phyloP scores from a whole-genome alignment of 2,113 vertebrate species.

The Rhynchomys soricoides region DNA sequence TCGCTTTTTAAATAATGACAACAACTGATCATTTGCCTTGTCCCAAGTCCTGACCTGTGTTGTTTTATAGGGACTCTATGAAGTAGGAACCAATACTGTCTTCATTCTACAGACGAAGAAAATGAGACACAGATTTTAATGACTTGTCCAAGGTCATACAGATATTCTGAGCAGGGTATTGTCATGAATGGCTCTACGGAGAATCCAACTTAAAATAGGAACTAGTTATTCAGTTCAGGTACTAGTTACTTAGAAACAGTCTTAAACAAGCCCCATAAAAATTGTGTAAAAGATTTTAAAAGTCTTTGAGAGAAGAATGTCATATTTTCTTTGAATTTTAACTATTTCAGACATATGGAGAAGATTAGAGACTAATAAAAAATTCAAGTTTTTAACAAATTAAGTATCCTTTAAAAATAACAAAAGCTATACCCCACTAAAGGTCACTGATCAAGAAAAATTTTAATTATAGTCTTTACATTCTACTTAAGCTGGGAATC shows the following conservation, averaged over 20 bases:
- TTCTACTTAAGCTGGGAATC: slow-evolving; percentile 42
- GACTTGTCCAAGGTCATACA: neutral
- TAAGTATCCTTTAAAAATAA: slow-evolving; percentile 48
- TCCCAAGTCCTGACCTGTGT: neutral
- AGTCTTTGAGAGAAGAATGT: neutral
- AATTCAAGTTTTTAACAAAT: slow-evolving; percentile 3
- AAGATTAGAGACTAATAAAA: slow-evolving; percentile 6
- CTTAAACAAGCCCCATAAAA: neutral
- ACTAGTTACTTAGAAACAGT: slow-evolving; percentile 19
- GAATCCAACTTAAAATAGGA: neutral
- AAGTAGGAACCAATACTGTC: neutral
- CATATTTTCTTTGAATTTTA: slow-evolving; percentile 19
- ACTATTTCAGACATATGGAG: slow-evolving; percentile 27
- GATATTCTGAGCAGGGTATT: neutral
- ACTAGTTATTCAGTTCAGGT: neutral
- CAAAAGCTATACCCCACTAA: slow-evolving; percentile 29
- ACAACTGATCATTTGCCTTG: neutral
- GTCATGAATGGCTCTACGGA: neutral
- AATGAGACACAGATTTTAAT: neutral
- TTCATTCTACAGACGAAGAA: neutral
- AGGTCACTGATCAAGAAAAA: slow-evolving; percentile 26
- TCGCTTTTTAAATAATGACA: slow-evolving; percentile 30
- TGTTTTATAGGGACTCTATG: neutral
- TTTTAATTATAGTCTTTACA: slow-evolving; percentile 59
- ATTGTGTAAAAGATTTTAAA: slow-evolving; percentile 23